phyloP scores from a whole-genome alignment of 2,113 vertebrate species.

The Furnarius figulus region DNA sequence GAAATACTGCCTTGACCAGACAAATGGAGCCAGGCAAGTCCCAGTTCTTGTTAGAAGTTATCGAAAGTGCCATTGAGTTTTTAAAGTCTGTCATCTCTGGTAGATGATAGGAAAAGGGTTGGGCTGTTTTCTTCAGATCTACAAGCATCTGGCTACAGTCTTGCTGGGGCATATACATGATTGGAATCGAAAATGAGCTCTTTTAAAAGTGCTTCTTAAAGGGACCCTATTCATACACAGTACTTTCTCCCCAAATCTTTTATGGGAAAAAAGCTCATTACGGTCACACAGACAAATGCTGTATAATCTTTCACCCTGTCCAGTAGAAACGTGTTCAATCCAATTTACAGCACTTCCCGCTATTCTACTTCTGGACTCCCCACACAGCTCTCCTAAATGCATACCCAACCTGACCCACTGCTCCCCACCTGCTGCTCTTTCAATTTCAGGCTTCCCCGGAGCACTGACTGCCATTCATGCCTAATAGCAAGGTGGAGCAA shows the following conservation, averaged over 20 bases:
- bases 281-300: slow-evolving; percentile 57
- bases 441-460: slow-evolving; percentile 57
- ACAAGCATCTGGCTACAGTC: slow-evolving; percentile 54
- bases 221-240: slow-evolving; percentile 49
- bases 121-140: slow-evolving; percentile 63
- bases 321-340: slow-evolving; percentile 59
- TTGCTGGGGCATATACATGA: slow-evolving; percentile 67
- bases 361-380: slow-evolving; percentile 58
- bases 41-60: slow-evolving; percentile 68
- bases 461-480: slow-evolving; percentile 63
- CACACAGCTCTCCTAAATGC: slow-evolving; percentile 57
- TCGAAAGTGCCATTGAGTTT: slow-evolving; percentile 67
- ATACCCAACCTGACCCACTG: slow-evolving; percentile 48
- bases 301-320: slow-evolving; percentile 69
- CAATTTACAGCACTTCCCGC: slow-evolving; percentile 64
- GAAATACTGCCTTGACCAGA: slow-evolving; percentile 66
- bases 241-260: slow-evolving; percentile 64
- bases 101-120: slow-evolving; percentile 68
- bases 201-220: slow-evolving; percentile 61
- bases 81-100: slow-evolving; percentile 63
- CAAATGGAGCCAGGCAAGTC: slow-evolving; percentile 66
- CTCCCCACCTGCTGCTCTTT: slow-evolving; percentile 60
- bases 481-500: slow-evolving; percentile 68
- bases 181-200: slow-evolving; percentile 62
- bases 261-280: slow-evolving; percentile 66